These are phyloP conservation scores for Danionella dracula DNA, from an alignment of 2,797 vertebrate species.

Conservation along the genomic window DNA sequence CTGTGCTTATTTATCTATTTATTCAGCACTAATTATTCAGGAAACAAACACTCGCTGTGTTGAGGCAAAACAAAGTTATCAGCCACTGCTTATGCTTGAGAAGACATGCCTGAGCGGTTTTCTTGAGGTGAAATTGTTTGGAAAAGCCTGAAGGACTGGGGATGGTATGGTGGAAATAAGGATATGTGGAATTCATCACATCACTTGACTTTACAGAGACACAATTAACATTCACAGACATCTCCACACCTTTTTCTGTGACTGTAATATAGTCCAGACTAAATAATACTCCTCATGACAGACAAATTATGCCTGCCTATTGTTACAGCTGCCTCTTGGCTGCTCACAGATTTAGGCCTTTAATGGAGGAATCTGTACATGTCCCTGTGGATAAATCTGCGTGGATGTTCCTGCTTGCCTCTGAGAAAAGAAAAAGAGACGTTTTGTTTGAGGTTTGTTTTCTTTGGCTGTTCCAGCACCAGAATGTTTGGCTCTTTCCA, in stretches of 20 bases:
- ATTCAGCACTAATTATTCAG: constrained; percentile 42
- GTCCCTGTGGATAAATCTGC: neutral
- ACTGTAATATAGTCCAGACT: constrained; percentile 13
- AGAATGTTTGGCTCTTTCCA: constrained; percentile 3
- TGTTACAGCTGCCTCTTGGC: constrained; percentile 39
- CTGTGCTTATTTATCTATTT: constrained; percentile 58
- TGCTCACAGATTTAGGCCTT: constrained; percentile 14
- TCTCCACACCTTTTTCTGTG: constrained; percentile 9
- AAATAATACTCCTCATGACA: constrained; percentile 27
- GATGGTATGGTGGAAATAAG: constrained; percentile 1
- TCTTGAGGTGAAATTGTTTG: neutral
- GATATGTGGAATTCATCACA: constrained; percentile 38
- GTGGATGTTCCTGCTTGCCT: neutral
- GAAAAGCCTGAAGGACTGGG: constrained; percentile 16
- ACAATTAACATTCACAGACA: neutral
- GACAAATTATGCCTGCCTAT: constrained; percentile 43
- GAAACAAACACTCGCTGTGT: constrained; percentile 13
- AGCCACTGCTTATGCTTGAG: neutral
- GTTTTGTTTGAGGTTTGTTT: neutral
- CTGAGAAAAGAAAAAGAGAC: neutral
- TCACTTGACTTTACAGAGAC: constrained; percentile 22
- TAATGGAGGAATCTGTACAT: constrained; percentile 1
- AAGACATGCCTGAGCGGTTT: no score
- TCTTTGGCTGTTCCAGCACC: neutral
- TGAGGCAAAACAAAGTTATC: constrained; percentile 33